Conservation (phyloP, 2,888 invertebrate genomes). For the Drosophila anomelani region DNA sequence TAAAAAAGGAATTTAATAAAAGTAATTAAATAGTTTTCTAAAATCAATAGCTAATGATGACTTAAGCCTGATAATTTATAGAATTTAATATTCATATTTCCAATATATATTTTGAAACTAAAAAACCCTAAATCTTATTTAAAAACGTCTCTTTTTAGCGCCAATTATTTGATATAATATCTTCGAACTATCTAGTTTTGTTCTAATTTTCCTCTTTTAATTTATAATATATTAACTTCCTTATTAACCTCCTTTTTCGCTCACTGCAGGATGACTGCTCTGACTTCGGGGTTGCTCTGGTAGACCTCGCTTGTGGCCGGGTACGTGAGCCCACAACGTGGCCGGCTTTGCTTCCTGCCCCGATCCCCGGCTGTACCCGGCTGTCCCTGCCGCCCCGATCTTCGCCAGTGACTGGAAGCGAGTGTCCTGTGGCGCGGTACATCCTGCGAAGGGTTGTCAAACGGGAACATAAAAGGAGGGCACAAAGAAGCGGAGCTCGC, state of each 20-base stretch:
- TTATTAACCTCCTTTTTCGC: neutral
- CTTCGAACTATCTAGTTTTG: neutral
- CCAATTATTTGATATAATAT: neutral
- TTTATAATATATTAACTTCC: neutral
- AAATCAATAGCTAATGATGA: too few relatives aligned
- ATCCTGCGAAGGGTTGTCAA: conserved; percentile 67
- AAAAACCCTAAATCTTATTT: too few relatives aligned
- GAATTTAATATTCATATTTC: too few relatives aligned
- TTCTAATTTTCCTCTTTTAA: neutral
- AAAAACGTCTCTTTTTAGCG: too few relatives aligned
- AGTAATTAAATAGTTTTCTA: too few relatives aligned
- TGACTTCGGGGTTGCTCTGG: conserved; percentile 80
- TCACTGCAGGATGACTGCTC: conserved; percentile 48
- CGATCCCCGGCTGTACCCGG: neutral
- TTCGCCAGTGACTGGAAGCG: conserved; percentile 30
- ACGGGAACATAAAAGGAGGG: conserved; percentile 22
- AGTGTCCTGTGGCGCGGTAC: conserved; percentile 59
- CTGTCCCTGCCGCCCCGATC: conserved; percentile 57
- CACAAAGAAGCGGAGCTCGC: conserved; percentile 17
- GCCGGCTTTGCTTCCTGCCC: conserved; percentile 66
- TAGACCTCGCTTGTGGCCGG: conserved; percentile 83
- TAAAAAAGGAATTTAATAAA: too few relatives aligned
- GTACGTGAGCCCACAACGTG: conserved; percentile 81
- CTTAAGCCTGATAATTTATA: too few relatives aligned
- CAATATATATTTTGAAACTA: too few relatives aligned